These are phyloP conservation scores for Xylocampa areola DNA, from an alignment of 2,888 invertebrate species.

Conservation along the genomic window DNA sequence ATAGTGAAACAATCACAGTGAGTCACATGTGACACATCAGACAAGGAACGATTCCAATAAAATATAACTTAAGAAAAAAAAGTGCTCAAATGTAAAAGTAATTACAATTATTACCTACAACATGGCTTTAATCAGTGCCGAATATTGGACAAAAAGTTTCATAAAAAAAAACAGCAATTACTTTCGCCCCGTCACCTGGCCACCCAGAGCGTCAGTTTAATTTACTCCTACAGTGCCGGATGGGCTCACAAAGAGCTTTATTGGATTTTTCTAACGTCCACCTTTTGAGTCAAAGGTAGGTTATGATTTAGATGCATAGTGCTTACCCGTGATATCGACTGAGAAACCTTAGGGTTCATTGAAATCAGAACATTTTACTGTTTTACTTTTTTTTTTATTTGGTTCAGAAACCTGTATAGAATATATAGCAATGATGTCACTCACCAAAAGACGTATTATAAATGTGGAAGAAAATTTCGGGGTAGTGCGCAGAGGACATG, in stretches of 20 bases:
- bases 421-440: too few relatives aligned
- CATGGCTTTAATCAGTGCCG: not conserved
- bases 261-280: constrained; percentile 64
- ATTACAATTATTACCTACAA: too few relatives aligned
- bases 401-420: too few relatives aligned
- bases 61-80: too few relatives aligned
- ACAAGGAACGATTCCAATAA: too few relatives aligned
- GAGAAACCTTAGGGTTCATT: constrained; percentile 33
- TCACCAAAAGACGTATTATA: too few relatives aligned
- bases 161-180: constrained; percentile 20
- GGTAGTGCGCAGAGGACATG: too few relatives aligned
- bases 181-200: constrained; percentile 39
- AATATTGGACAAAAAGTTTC: not conserved
- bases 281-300: constrained; percentile 61
- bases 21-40: too few relatives aligned
- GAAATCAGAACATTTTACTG: constrained; percentile 35
- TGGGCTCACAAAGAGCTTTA: constrained; percentile 63
- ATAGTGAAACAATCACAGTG: too few relatives aligned
- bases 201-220: constrained; percentile 59
- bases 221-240: constrained; percentile 60
- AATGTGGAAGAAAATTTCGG: too few relatives aligned
- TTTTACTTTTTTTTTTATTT: constrained; percentile 11
- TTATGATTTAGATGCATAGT: constrained; percentile 60
- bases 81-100: too few relatives aligned
- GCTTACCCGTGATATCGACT: constrained; percentile 35